Evolutionary conservation across 2,888 invertebrate genomes (phyloP).

Genomic region (Dryobota labecula): DNA sequence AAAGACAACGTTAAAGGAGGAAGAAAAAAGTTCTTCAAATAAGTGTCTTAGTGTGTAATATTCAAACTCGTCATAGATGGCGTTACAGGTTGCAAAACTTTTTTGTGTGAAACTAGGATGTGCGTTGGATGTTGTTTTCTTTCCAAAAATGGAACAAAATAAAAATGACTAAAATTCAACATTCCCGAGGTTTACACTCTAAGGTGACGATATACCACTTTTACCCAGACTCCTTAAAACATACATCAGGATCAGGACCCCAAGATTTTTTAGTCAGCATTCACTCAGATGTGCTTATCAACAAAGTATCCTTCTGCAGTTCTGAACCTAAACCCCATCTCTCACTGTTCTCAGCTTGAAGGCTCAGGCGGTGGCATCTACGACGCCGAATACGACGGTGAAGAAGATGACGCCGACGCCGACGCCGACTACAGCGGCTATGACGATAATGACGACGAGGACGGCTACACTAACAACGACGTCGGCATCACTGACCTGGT

Average conservation of each 20-base stretch:
- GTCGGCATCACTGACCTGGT: slow-evolving; percentile 77
- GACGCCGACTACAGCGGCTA: slow-evolving; percentile 83
- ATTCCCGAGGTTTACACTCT: too few relatives aligned
- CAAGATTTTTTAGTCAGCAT: neutral
- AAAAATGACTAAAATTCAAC: too few relatives aligned
- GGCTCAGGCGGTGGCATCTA: slow-evolving; percentile 82
- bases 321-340: slow-evolving; percentile 38
- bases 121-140: too few relatives aligned
- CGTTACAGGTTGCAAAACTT: too few relatives aligned
- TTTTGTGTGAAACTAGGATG: too few relatives aligned
- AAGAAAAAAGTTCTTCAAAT: too few relatives aligned
- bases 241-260: neutral
- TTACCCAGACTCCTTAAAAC: neutral
- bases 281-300: neutral
- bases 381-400: slow-evolving; percentile 85
- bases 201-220: too few relatives aligned
- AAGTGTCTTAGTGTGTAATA: too few relatives aligned
- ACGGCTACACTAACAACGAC: slow-evolving; percentile 77
- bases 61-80: too few relatives aligned
- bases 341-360: slow-evolving; percentile 73
- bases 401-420: slow-evolving; percentile 79
- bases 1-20: too few relatives aligned
- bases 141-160: too few relatives aligned
- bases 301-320: neutral
- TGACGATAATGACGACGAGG: slow-evolving; percentile 78